These are phyloP conservation scores for Micronisus gabar DNA, from an alignment of 2,113 vertebrate species.

Conservation along the genomic window DNA sequence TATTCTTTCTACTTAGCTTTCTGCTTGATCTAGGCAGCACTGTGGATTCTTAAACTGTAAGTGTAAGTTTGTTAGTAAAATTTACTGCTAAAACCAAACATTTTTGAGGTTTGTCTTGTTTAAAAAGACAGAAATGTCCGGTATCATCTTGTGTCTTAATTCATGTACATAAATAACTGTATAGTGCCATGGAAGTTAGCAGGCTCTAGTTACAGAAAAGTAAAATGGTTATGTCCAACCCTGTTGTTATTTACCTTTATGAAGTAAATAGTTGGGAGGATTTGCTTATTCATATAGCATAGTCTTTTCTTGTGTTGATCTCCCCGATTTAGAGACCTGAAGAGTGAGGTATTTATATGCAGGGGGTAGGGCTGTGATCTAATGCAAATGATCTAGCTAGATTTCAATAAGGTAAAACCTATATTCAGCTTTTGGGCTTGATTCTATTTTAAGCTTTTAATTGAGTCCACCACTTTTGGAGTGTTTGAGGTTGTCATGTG, in stretches of 20 bases:
- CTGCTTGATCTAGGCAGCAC: not conserved
- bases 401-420: not conserved
- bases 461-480: not conserved
- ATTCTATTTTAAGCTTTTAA: conserved; percentile 13
- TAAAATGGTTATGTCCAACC: not conserved
- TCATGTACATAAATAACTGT: accelerated
- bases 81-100: not conserved
- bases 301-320: not conserved
- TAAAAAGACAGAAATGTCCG: not conserved
- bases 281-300: not conserved
- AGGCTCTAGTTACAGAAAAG: not conserved
- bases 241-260: not conserved
- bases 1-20: not conserved
- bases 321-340: not conserved
- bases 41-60: not conserved
- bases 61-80: not conserved
- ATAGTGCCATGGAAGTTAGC: accelerated
- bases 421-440: not conserved
- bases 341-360: not conserved
- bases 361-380: not conserved
- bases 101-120: not conserved
- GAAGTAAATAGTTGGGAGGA: not conserved
- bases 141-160: not conserved
- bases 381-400: not conserved
- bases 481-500: not conserved